Conservation (phyloP, 2,797 vertebrate species). For the Crenuchus spilurus region DNA sequence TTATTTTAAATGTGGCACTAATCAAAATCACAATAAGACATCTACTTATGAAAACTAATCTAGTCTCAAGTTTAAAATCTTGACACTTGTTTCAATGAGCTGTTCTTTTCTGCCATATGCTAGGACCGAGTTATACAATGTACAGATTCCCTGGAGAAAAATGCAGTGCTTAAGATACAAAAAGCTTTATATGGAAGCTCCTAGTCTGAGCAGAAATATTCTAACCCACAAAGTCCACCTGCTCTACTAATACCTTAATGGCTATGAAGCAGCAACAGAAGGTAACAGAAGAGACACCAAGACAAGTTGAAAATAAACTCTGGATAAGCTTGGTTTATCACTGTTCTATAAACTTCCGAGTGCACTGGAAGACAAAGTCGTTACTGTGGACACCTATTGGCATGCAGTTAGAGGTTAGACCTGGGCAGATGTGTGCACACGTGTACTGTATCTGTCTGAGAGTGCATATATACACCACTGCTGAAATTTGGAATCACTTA, state of each 20-base stretch:
- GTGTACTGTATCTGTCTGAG: constrained; percentile 3
- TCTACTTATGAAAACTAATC: too few relatives aligned
- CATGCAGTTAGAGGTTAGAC: constrained; percentile 38
- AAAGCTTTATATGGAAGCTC: neutral
- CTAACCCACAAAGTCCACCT: neutral
- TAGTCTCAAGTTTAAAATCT: too few relatives aligned
- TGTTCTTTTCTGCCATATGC: too few relatives aligned
- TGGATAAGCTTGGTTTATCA: neutral
- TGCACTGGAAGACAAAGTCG: constrained; percentile 40
- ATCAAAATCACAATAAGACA: too few relatives aligned
- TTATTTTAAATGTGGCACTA: too few relatives aligned
- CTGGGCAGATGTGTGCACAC: constrained; percentile 10
- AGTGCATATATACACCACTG: neutral
- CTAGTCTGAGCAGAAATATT: neutral
- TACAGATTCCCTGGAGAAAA: neutral
- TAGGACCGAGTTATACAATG: too few relatives aligned
- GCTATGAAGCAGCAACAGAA: neutral
- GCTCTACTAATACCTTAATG: neutral
- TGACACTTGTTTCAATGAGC: too few relatives aligned
- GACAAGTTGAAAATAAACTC: neutral
- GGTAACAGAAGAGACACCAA: neutral
- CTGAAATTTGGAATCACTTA: neutral
- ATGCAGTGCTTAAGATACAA: neutral
- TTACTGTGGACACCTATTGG: constrained; percentile 29
- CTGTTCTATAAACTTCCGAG: neutral